Conservation (phyloP, 2,797 vertebrate genomes). For the Erethizon dorsatum region DNA sequence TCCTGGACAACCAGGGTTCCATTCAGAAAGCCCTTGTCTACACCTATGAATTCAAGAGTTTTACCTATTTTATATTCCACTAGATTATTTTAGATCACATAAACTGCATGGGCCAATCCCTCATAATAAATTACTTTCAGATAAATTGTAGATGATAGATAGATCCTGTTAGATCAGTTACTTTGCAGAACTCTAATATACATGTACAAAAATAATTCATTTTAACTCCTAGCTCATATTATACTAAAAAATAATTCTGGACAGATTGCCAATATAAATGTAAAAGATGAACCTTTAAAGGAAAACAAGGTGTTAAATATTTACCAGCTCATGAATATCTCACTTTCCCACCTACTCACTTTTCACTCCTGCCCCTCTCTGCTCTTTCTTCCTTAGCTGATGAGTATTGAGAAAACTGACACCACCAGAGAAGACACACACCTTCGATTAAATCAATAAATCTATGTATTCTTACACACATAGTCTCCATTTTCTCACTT, state of each 20-base stretch:
- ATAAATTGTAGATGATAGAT: not conserved
- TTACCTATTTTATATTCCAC: too few species aligned
- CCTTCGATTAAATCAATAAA: constrained; percentile 24
- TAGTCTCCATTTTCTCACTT: constrained; percentile 28
- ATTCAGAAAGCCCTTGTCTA: not conserved
- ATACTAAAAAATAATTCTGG: not conserved
- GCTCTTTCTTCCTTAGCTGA: not conserved
- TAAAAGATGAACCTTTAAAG: constrained; percentile 20
- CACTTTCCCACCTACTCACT: not conserved
- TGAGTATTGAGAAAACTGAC: not conserved
- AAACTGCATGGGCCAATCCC: not conserved
- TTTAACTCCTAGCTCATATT: not conserved
- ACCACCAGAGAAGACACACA: not conserved
- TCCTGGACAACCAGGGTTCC: not conserved
- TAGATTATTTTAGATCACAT: not conserved
- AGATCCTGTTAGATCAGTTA: not conserved
- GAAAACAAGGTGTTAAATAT: constrained; percentile 6
- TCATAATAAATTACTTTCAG: not conserved
- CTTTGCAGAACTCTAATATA: not conserved
- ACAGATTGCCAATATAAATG: not conserved
- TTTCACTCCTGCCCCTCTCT: not conserved
- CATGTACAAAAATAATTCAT: constrained; percentile 45
- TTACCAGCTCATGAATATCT: not conserved
- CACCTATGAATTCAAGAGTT: too few species aligned
- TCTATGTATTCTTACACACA: not conserved